These are phyloP conservation scores for Rhinolophus ferrumequinum DNA, from an alignment of 2,113 vertebrate species.

Conservation along the genomic window DNA sequence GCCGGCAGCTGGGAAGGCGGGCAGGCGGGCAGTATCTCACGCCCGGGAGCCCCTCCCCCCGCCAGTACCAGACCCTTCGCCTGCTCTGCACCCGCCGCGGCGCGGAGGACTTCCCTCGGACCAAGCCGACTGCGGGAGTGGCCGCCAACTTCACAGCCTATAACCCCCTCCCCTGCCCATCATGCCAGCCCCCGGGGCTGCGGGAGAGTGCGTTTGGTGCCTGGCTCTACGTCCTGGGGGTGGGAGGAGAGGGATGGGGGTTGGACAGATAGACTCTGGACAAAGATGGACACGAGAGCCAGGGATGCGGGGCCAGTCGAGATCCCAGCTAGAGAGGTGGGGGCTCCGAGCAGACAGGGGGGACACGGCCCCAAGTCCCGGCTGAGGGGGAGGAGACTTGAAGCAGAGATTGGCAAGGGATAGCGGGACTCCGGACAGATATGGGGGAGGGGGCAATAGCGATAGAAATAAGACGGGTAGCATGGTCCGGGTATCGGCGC, in stretches of 20 bases:
- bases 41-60: slow-evolving; percentile 72
- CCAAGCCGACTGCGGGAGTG: slow-evolving; percentile 55
- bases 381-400: slow-evolving; percentile 72
- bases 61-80: slow-evolving; percentile 49
- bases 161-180: not conserved
- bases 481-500: slow-evolving; percentile 15
- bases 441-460: slow-evolving; percentile 64
- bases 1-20: slow-evolving; percentile 73
- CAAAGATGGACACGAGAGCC: slow-evolving; percentile 62
- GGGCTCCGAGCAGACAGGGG: slow-evolving; percentile 16
- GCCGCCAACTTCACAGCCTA: slow-evolving; percentile 72
- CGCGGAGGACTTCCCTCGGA: slow-evolving; percentile 66
- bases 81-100: slow-evolving; percentile 47
- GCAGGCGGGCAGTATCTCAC: slow-evolving; percentile 57
- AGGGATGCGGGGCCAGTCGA: slow-evolving; percentile 27
- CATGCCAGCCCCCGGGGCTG: slow-evolving; percentile 48
- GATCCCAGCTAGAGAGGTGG: slow-evolving; percentile 7
- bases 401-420: slow-evolving; percentile 66
- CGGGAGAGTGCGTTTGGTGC: slow-evolving; percentile 60
- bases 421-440: slow-evolving; percentile 66
- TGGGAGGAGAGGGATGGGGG: slow-evolving; percentile 28
- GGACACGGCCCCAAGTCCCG: slow-evolving; percentile 67
- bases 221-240: slow-evolving; percentile 33
- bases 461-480: slow-evolving; percentile 67
- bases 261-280: slow-evolving; percentile 47